These are phyloP conservation scores for Cosmorhoe ocellata DNA, from an alignment of 2,888 invertebrate genomes.

Conservation along the genomic window DNA sequence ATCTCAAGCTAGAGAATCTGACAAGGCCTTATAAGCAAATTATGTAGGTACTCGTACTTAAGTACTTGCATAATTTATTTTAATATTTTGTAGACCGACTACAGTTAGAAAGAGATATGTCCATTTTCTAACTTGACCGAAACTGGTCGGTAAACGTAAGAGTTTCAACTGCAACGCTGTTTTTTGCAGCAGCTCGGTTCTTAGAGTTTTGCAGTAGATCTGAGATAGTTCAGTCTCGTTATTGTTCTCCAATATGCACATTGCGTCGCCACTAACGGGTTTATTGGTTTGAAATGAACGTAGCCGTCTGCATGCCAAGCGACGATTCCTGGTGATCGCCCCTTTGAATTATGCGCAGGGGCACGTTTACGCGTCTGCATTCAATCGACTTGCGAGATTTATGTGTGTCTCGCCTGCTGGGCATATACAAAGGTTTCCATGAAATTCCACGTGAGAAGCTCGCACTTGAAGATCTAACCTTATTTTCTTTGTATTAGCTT, in stretches of 20 bases:
- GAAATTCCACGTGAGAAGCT: slow-evolving; percentile 59
- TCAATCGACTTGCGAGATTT: slow-evolving; percentile 72
- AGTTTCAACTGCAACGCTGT: slow-evolving; percentile 2
- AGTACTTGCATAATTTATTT: too few relatives aligned
- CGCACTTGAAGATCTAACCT: slow-evolving; percentile 26
- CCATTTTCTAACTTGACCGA: neutral
- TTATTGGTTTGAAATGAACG: slow-evolving; percentile 74
- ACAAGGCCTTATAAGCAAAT: too few relatives aligned
- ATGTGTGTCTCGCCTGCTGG: slow-evolving; percentile 60
- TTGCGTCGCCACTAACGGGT: slow-evolving; percentile 75
- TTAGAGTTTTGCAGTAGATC: slow-evolving; percentile 24
- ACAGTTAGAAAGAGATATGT: too few relatives aligned
- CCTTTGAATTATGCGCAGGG: slow-evolving; percentile 78
- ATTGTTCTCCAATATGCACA: slow-evolving; percentile 65
- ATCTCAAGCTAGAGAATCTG: too few relatives aligned
- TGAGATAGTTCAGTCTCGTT: slow-evolving; percentile 40
- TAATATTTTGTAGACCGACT: too few relatives aligned
- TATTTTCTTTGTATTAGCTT: neutral
- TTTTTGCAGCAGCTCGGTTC: neutral
- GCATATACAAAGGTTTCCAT: slow-evolving; percentile 68
- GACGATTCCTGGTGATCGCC: slow-evolving; percentile 77
- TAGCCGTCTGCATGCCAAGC: slow-evolving; percentile 76
- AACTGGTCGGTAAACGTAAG: slow-evolving; percentile 1
- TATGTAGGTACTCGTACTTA: too few relatives aligned
- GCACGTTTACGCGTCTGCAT: slow-evolving; percentile 73